phyloP scores from a whole-genome alignment of 2,888 invertebrate species.

The Lepas anatifera region DNA sequence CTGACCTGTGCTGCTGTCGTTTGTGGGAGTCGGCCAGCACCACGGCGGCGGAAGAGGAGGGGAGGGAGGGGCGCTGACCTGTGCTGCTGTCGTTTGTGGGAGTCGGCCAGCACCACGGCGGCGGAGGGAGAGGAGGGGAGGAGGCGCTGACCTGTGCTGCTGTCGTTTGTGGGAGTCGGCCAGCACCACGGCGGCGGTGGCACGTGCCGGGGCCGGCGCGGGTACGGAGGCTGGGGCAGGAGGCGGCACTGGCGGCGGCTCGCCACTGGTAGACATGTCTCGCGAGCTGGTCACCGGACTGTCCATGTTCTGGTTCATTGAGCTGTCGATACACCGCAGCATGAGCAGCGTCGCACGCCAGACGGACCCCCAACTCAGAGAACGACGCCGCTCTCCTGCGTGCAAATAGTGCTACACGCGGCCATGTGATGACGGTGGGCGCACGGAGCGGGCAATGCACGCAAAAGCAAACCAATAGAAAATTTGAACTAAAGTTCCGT shows the following conservation, averaged over 20 bases:
- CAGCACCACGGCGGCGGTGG: neutral
- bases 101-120: neutral
- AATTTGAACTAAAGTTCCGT: too few relatives aligned
- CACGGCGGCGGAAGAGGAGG: neutral
- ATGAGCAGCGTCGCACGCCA: too few relatives aligned
- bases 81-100: neutral
- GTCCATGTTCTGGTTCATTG: neutral
- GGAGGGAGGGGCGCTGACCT: neutral
- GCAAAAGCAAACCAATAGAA: too few relatives aligned
- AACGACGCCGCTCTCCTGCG: too few relatives aligned
- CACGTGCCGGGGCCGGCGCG: neutral
- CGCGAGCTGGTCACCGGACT: neutral
- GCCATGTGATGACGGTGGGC: too few relatives aligned
- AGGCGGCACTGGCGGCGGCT: neutral
- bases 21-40: neutral
- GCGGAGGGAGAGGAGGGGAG: too few relatives aligned
- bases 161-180: neutral
- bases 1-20: neutral
- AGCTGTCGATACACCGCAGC: too few relatives aligned
- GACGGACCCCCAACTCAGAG: too few relatives aligned
- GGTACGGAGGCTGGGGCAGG: too few relatives aligned
- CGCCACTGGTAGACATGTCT: neutral
- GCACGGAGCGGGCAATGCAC: too few relatives aligned
- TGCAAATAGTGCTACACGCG: too few relatives aligned
- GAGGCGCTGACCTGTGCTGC: neutral